Evolutionary conservation across 2,888 invertebrate species (phyloP).

Genomic region (Limnephilus lunatus): DNA sequence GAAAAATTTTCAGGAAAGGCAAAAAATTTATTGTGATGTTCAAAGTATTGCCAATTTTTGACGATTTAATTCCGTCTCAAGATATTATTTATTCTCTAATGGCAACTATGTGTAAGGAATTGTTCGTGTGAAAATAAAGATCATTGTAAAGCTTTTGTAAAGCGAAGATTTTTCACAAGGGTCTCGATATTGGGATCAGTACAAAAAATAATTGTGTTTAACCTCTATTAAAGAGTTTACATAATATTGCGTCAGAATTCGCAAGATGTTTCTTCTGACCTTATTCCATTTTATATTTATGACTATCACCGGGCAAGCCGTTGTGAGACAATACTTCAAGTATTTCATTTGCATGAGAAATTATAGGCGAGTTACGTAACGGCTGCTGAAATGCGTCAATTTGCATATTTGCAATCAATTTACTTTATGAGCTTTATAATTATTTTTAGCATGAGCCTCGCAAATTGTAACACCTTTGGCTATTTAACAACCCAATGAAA

Average conservation of each 20-base stretch:
- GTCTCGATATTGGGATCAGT: too few relatives aligned
- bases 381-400: neutral
- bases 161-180: too few relatives aligned
- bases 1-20: too few relatives aligned
- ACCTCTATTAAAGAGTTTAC: neutral
- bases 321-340: neutral
- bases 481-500: neutral
- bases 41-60: too few relatives aligned
- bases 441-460: neutral
- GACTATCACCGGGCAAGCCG: conserved; percentile 15
- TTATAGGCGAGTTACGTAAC: conserved; percentile 12
- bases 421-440: neutral
- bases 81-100: too few relatives aligned
- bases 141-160: too few relatives aligned
- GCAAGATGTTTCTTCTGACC: conserved; percentile 62
- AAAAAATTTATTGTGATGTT: too few relatives aligned
- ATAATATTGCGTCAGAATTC: conserved; percentile 6
- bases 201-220: too few relatives aligned
- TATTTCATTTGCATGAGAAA: conserved; percentile 29
- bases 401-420: neutral
- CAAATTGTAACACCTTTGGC: neutral
- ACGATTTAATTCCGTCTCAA: too few relatives aligned
- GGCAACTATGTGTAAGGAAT: too few relatives aligned
- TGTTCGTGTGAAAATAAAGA: too few relatives aligned
- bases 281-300: conserved; percentile 43